These are phyloP conservation scores for Apodemus agrarius DNA, from an alignment of 2,797 vertebrate genomes.

Conservation along the genomic window DNA sequence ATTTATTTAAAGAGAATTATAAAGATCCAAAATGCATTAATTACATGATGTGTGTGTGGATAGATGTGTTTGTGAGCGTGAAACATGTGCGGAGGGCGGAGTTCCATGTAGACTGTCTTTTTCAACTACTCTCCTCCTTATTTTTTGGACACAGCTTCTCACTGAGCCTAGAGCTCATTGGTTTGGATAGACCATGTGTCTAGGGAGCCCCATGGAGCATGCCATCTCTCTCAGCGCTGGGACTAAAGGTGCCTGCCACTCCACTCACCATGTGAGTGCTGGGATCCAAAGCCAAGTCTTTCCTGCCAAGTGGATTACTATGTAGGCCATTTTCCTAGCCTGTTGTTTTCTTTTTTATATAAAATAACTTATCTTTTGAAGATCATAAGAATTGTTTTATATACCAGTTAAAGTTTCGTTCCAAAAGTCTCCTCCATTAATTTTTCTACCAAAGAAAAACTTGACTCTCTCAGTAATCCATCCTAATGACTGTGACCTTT, in stretches of 20 bases:
- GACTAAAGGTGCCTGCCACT: not conserved
- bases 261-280: not conserved
- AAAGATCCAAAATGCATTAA: conserved; percentile 7
- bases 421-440: conserved; percentile 35
- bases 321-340: not conserved
- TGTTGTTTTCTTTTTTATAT: not conserved
- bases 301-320: too few relatives aligned
- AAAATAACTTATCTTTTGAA: conserved; percentile 36
- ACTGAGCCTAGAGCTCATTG: not conserved
- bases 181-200: not conserved
- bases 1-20: not conserved
- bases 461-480: conserved; percentile 4
- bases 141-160: not conserved
- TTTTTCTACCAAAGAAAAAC: conserved; percentile 32
- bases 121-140: not conserved
- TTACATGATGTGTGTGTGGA: not conserved
- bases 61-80: not conserved
- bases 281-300: not conserved
- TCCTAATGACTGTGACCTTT: conserved; percentile 37
- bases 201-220: not conserved
- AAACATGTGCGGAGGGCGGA: not conserved
- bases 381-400: conserved; percentile 3
- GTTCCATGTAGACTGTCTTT: not conserved
- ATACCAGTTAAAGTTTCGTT: conserved; percentile 8
- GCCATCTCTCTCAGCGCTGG: not conserved